Percentiles rank a stretch among this genome's conserved stretches.
Evolutionary conservation across 1,140 invertebrate genomes (phyloP).

Genomic region (Tetramorium simillimum): DNA sequence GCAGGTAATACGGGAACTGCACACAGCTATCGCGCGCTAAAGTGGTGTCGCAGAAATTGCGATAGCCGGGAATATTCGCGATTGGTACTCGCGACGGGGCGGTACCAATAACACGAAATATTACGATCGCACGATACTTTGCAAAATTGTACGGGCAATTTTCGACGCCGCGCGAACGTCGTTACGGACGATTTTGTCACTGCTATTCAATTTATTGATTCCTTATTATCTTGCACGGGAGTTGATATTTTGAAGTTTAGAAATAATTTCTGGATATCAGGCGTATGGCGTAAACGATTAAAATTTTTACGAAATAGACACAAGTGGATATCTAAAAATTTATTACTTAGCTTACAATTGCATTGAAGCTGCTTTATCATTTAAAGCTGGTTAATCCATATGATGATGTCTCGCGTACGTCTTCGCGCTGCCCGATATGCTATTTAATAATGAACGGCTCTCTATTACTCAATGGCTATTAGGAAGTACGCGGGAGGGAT

Average conservation of each 20-base stretch:
- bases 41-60: conserved; percentile 47
- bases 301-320: background rate
- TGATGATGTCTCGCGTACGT: background rate
- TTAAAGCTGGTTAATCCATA: background rate
- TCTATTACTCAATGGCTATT: conserved; percentile 82
- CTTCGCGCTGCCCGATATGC: conserved; percentile 8
- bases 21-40: background rate
- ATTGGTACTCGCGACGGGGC: conserved; percentile 41
- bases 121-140: conserved; percentile 24
- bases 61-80: conserved; percentile 37
- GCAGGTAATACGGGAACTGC: background rate
- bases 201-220: background rate
- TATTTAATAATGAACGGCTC: conserved; percentile 82
- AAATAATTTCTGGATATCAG: background rate
- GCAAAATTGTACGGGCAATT: conserved; percentile 56
- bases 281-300: background rate
- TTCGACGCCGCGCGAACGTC: conserved; percentile 24
- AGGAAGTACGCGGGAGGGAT: conserved; percentile 72
- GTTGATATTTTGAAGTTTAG: background rate
- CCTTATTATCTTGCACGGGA: background rate
- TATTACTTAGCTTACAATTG: too few species aligned
- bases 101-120: conserved; percentile 36
- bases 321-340: background rate
- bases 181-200: background rate
- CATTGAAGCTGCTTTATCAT: too few species aligned